Percentiles rank a stretch among this genome's conserved stretches.
Conservation (phyloP, 2,797 vertebrate genomes). For the Oreonectes daqikongensis region DNA sequence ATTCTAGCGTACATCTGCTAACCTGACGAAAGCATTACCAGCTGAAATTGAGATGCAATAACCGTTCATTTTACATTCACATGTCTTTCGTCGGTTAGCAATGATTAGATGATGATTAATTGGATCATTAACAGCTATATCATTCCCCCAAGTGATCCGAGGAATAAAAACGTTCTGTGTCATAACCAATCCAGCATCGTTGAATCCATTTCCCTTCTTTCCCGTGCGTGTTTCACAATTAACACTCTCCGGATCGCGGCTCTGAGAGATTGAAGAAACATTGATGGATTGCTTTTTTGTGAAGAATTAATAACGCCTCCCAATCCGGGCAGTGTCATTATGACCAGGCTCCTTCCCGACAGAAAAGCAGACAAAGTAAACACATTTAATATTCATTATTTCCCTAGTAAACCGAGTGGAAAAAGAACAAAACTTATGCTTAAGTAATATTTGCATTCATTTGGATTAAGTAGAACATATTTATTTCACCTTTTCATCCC, state of each 20-base stretch:
- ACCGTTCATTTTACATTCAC: slow-evolving; percentile 20
- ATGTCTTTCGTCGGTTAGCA: slow-evolving; percentile 22
- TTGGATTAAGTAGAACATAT: slow-evolving; percentile 70
- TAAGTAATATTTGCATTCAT: slow-evolving; percentile 72
- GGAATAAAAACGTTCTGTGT: slow-evolving; percentile 40
- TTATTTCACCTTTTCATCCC: slow-evolving; percentile 70
- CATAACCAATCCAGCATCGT: slow-evolving; percentile 27
- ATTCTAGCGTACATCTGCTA: no score
- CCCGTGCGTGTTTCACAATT: slow-evolving; percentile 59
- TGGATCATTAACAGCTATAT: slow-evolving; percentile 37
- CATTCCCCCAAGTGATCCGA: slow-evolving; percentile 37
- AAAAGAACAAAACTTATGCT: slow-evolving; percentile 63
- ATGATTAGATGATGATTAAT: slow-evolving; percentile 43
- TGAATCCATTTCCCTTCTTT: slow-evolving; percentile 30
- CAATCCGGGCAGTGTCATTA: slow-evolving; percentile 69
- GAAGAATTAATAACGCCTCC: slow-evolving; percentile 72
- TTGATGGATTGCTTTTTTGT: slow-evolving; percentile 75
- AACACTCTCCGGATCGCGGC: slow-evolving; percentile 67
- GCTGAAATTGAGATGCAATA: slow-evolving; percentile 1
- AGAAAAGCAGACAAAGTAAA: slow-evolving; percentile 68
- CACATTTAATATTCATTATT: slow-evolving; percentile 78
- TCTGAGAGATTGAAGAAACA: slow-evolving; percentile 62
- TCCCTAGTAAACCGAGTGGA: slow-evolving; percentile 68
- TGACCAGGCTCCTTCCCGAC: slow-evolving; percentile 63
- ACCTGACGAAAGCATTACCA: neutral